Evolutionary conservation across 2,797 vertebrate genomes (phyloP).

Genomic region (Pseudocheirus occidentalis): DNA sequence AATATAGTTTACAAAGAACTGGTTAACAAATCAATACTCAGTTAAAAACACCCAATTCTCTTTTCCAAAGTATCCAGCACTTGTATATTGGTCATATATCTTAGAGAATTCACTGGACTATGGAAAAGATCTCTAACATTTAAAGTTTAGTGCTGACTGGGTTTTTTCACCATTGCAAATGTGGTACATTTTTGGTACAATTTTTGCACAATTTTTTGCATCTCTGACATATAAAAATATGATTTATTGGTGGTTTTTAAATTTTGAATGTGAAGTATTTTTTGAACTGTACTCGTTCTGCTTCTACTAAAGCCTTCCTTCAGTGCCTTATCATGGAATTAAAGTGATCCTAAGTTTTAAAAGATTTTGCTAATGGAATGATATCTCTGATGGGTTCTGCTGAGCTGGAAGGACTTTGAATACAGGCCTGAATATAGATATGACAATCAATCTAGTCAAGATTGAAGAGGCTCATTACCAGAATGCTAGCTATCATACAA

Average conservation of each 20-base stretch:
- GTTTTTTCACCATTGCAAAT: background rate
- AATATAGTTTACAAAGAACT: background rate
- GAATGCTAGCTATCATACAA: background rate
- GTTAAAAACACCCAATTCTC: background rate
- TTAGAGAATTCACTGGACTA: accelerated
- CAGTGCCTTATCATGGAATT: background rate
- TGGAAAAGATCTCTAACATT: background rate
- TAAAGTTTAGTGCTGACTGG: background rate
- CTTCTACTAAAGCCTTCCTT: background rate
- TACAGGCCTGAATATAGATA: background rate
- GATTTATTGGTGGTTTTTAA: background rate
- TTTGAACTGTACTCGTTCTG: background rate
- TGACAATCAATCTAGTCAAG: background rate
- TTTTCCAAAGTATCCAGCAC: accelerated
- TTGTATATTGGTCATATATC: background rate
- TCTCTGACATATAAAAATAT: background rate
- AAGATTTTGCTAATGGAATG: background rate
- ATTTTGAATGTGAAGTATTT: background rate
- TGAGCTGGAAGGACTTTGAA: background rate
- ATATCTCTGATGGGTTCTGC: background rate
- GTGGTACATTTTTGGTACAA: background rate
- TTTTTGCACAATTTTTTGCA: background rate
- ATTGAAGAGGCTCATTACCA: background rate
- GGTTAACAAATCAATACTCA: background rate
- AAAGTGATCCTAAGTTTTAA: background rate